Base-by-base conservation (phyloP, 1,140 invertebrate genomes). In the Helicoverpa armigera region DNA sequence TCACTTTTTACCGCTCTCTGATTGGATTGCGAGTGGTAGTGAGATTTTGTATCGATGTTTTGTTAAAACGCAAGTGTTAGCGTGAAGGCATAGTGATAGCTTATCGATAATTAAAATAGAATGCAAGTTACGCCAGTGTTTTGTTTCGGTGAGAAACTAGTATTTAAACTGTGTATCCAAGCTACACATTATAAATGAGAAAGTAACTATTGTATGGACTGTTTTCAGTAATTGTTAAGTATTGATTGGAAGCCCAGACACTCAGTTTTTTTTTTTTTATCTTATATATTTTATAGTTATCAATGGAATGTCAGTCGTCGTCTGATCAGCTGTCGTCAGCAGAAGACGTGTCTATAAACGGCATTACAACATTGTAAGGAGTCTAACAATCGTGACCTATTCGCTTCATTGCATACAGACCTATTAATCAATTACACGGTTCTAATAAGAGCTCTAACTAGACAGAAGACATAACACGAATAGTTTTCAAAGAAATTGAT, bases 1-100 rank as follows among this genome's bases (percentile, higher is more conserved):
- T 84, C 88, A 10, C 43, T 76, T 70, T 81, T 81, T 56, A 73
- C 10, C 50, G 74, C 43, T 43, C 43, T 43, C 35, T 79, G 58
- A 65, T 77, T 77, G 48, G 48, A 65, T 43, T 35, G 54, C 18
- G 53, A 53, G 54, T 18, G 53, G 53, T 12, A 51, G 18, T 53
- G 51, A 14, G 18, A 23, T 51, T 51, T 10, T 7, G 48, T 51
- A 67, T 43, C n/a, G 35, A 18, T 67, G 31, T 65, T n/a, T 65
- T 12, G 35, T 29, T 65, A 16, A 65, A 65, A 31, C 61, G 61
- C 35, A 43, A 43, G 61, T 43, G 61, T 43, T 65, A 65, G 11
- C 35, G 29, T 11, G 29, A 43, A 43, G 14, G 31, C 12, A 43
- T 9, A 13, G 31, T 4, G n/a, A 3, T 29, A 16, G 3, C 18